A percentile compares a stretch with the other conserved stretches of the same genome.
Conservation (phyloP, 2,113 vertebrate species). For the Aleadryas rufinucha region DNA sequence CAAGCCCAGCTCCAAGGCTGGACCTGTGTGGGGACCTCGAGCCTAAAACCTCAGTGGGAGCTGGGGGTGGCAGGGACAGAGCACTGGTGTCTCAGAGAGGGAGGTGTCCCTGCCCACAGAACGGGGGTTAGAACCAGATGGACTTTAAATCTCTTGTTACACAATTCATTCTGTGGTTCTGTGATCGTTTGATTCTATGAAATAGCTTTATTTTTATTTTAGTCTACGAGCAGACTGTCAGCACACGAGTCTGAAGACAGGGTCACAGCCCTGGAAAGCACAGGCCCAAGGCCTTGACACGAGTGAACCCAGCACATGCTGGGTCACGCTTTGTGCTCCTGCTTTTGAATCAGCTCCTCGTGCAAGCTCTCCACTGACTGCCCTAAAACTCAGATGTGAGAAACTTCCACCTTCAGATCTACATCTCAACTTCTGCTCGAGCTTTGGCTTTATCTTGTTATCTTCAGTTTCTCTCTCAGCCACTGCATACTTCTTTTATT, state of each 20-base stretch:
- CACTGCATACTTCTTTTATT: constrained; percentile 57
- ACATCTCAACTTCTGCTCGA: background rate
- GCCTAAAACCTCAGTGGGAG: background rate
- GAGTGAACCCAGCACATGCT: background rate
- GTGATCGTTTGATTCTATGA: background rate
- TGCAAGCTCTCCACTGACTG: background rate
- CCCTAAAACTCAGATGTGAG: background rate
- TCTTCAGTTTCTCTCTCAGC: constrained; percentile 38
- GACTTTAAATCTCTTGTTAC: background rate
- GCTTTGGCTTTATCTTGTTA: constrained; percentile 40
- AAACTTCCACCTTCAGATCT: background rate
- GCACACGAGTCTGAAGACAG: background rate
- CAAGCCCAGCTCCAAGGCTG: background rate
- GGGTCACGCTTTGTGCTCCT: background rate
- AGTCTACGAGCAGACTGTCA: background rate
- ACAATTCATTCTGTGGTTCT: background rate
- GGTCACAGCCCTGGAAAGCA: background rate
- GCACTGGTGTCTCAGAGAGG: background rate
- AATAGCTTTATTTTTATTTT: background rate
- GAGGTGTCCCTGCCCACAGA: background rate
- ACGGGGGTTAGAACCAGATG: background rate
- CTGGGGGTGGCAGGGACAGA: background rate
- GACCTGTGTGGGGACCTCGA: background rate
- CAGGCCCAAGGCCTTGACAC: background rate
- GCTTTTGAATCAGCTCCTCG: background rate